These are phyloP conservation scores for Pecten maximus DNA, from an alignment of 2,888 invertebrate species.

Conservation along the genomic window DNA sequence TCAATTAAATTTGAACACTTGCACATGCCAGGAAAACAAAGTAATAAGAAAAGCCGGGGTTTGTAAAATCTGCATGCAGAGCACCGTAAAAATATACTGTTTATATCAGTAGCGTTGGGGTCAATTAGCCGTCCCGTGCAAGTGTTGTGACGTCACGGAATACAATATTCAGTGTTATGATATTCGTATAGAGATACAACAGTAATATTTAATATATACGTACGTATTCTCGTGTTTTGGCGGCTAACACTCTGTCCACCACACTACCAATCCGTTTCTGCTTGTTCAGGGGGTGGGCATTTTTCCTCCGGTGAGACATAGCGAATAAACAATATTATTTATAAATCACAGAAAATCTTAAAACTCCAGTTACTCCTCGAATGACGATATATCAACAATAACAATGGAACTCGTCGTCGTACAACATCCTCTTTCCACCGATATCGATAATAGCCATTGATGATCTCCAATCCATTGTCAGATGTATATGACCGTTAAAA, in stretches of 20 bases:
- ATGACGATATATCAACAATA: background rate
- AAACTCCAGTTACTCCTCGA: background rate
- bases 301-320: constrained; percentile 73
- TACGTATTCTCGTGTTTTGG: constrained; percentile 52
- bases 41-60: no score
- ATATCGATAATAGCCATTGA: background rate
- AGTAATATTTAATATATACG: background rate
- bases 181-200: background rate
- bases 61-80: no score
- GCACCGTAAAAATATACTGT: background rate
- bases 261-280: constrained; percentile 53
- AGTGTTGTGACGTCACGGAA: background rate
- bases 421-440: background rate
- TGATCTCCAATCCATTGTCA: background rate
- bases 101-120: background rate
- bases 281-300: constrained; percentile 69
- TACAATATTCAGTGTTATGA: background rate
- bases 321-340: background rate
- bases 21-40: no score
- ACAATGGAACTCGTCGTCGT: background rate
- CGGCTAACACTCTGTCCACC: constrained; percentile 52
- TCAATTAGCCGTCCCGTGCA: background rate
- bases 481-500: no score
- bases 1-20: no score
- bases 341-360: background rate